Base-by-base conservation (phyloP, 2,797 vertebrate species). In the Dendrocincla fuliginosa region DNA sequence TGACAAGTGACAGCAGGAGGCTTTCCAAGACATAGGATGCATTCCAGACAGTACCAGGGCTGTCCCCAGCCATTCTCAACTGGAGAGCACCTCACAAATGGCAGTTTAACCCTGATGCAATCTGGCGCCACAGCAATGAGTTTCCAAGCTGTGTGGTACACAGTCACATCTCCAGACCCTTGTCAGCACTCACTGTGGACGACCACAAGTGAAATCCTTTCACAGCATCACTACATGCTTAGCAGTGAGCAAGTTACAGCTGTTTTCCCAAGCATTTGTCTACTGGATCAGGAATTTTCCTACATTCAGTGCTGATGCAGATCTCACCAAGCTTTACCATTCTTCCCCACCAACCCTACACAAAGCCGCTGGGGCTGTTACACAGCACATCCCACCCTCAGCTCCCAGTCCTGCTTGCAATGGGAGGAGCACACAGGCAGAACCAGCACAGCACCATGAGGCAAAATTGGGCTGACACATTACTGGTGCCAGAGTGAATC, bases 1-100 rank as follows among this genome's bases (percentile, higher is more conserved):
- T 60, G 85, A 85, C 78, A 55, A 75, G 87, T 49, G 73, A 46
- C 64, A 94, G 91, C 55, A 57, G 89, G 69, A 89, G 59, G 33
- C 41, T 92, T 74, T 79, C 32, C 37, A 32, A 10, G 35, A 30
- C 47, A 35, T 47, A 76, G 70, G 25, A 57, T 28, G 32, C 78
- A 89, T 9, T 41, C 60, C 30, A 30, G 30, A 20, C 44, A 32
- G 33, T 13, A 13, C 11, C 2, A 41, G 22, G 35, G 56, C 64
- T 90, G 56, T 77, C 33, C 41, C 25, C 55, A 42, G 35, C 28
- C 44, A 19, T 16, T 20, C 20, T 32, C 56, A 56, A 3, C 2
- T 2, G 9, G 44, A 78, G 13, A 49, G 33, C 61, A 24, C 75
- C 78, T 55, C 53, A 42, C 19, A 6, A 55, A 30, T 9, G 4